Percentiles rank a stretch among this genome's conserved stretches.
Conservation (phyloP, 2,797 vertebrate species). For the Apogon talboti region DNA sequence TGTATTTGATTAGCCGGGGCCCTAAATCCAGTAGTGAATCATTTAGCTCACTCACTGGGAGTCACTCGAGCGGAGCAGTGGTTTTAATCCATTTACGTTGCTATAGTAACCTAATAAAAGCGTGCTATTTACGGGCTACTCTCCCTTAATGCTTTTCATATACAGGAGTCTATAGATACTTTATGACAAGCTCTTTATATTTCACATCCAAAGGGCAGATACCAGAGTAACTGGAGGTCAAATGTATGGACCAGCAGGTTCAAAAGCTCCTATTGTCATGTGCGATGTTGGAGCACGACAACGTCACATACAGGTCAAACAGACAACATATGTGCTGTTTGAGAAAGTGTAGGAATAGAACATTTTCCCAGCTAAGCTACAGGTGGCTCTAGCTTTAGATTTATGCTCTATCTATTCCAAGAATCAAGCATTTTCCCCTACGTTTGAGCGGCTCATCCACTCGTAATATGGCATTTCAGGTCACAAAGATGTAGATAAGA, state of each 20-base stretch:
- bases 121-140: conserved; percentile 34
- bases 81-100: conserved; percentile 70
- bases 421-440: too few species aligned
- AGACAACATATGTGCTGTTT: too few species aligned
- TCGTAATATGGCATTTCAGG: too few species aligned
- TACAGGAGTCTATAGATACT: conserved; percentile 53
- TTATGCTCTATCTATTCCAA: too few species aligned
- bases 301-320: too few species aligned
- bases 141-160: conserved; percentile 57
- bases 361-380: too few species aligned
- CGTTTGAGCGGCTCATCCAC: too few species aligned
- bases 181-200: conserved; percentile 47
- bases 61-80: conserved; percentile 55
- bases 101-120: conserved; percentile 74
- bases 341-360: too few species aligned
- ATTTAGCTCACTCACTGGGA: conserved; percentile 64
- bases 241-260: neutral
- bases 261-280: neutral
- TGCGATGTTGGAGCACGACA: too few species aligned
- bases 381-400: too few species aligned
- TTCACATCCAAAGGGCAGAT: conserved; percentile 34
- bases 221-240: conserved; percentile 23
- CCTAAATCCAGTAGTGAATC: conserved; percentile 59
- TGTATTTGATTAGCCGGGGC: conserved; percentile 59
- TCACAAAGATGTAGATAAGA: too few species aligned